Evolutionary conservation across 2,797 vertebrate species (phyloP).

Genomic region (Neopelma chrysocephalum): DNA sequence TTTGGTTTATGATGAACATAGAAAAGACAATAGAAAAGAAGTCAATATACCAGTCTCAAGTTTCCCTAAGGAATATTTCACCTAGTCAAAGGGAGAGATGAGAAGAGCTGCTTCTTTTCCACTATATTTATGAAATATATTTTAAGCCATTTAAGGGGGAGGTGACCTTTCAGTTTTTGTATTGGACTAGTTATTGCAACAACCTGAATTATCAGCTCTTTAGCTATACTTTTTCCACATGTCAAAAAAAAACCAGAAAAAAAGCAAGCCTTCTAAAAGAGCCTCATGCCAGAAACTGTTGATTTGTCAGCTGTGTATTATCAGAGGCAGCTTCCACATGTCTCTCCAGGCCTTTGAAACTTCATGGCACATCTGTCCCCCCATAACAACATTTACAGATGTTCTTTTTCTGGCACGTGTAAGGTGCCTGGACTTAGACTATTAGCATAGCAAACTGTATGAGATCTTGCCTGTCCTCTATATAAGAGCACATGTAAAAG

Average conservation of each 20-base stretch:
- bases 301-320: slow-evolving; percentile 10
- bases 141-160: neutral
- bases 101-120: neutral
- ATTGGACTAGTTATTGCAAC: neutral
- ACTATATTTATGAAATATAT: neutral
- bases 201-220: neutral
- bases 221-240: neutral
- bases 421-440: neutral
- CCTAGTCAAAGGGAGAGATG: neutral
- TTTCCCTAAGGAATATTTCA: neutral
- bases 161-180: neutral
- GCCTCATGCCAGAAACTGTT: neutral
- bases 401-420: neutral
- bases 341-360: slow-evolving; percentile 8
- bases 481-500: neutral
- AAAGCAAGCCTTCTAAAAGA: neutral
- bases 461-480: neutral
- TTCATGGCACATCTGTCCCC: neutral
- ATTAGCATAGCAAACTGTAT: neutral
- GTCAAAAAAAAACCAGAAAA: neutral
- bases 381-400: slow-evolving; percentile 19
- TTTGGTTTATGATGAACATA: neutral
- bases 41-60: neutral
- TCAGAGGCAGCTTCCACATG: neutral
- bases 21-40: neutral